These are phyloP conservation scores for Tetrapedia diversipes DNA, from an alignment of 2,888 invertebrate genomes.

Conservation along the genomic window DNA sequence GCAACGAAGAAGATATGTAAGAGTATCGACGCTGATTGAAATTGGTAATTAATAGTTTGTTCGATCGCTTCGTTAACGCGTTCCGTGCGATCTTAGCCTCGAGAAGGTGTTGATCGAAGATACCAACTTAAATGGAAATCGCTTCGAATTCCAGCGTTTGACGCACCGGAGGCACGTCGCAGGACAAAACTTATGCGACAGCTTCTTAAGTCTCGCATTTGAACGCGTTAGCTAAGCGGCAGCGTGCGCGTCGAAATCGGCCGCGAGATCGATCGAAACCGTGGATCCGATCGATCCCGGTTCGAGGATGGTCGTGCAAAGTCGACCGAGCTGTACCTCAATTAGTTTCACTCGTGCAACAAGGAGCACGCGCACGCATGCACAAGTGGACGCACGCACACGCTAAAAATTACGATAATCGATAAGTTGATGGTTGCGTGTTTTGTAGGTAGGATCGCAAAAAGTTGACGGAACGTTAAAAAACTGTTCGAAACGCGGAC, in stretches of 20 bases:
- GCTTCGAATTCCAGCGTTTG: too few relatives aligned
- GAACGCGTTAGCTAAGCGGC: too few relatives aligned
- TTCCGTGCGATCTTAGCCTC: too few relatives aligned
- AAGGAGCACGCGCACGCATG: slow-evolving; percentile 42
- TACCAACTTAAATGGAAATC: too few relatives aligned
- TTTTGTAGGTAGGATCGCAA: slow-evolving; percentile 43
- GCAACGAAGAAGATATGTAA: slow-evolving; percentile 43
- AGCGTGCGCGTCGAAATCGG: slow-evolving; percentile 26
- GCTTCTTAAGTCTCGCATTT: too few relatives aligned
- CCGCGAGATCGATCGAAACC: not conserved
- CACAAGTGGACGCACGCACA: slow-evolving; percentile 34
- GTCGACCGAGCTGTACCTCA: slow-evolving; percentile 52
- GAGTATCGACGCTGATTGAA: slow-evolving; percentile 28
- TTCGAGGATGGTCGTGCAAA: slow-evolving; percentile 37
- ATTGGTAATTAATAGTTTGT: too few relatives aligned
- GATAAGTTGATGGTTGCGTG: slow-evolving; percentile 34
- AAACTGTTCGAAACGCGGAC: slow-evolving; percentile 42
- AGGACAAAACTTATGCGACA: too few relatives aligned
- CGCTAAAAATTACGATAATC: slow-evolving; percentile 47
- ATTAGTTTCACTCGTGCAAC: slow-evolving; percentile 37
- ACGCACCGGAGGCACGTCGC: too few relatives aligned
- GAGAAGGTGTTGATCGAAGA: too few relatives aligned
- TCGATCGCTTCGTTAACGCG: too few relatives aligned
- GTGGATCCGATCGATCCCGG: slow-evolving; percentile 20
- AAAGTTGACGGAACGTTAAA: slow-evolving; percentile 55